phyloP scores from a whole-genome alignment of 64 coral and sea anemone genomes.

The Dendronephthya gigantea region DNA sequence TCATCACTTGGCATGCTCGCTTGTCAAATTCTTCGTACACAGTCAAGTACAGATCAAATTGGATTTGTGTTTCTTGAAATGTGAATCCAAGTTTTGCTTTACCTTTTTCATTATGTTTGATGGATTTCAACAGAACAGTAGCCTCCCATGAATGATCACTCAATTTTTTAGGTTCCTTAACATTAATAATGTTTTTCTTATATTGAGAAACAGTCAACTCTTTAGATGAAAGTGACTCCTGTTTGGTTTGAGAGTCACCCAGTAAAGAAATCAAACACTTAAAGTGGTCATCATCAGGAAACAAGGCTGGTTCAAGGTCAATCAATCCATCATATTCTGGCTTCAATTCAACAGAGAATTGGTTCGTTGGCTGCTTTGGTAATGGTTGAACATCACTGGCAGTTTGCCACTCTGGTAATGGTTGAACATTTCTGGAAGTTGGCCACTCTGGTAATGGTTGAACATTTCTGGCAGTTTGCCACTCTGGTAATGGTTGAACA shows the following conservation, averaged over 20 bases:
- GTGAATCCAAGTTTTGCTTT: not conserved
- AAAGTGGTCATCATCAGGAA: not conserved
- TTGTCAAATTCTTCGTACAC: not conserved
- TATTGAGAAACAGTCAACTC: not conserved
- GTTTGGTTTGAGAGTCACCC: not conserved
- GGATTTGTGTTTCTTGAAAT: not conserved
- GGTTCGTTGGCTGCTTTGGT: no score
- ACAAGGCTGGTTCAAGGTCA: not conserved
- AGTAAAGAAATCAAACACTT: not conserved
- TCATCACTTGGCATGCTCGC: not conserved
- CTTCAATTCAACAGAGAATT: not conserved
- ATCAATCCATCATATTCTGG: not conserved
- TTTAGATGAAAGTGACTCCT: not conserved
- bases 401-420: no score
- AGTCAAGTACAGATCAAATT: not conserved
- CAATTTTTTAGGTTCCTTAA: not conserved
- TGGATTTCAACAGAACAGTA: not conserved
- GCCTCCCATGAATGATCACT: not conserved
- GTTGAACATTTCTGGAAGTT: no score
- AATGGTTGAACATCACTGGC: no score
- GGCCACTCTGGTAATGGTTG: no score
- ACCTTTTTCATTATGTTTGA: not conserved
- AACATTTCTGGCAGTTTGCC: no score
- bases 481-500: no score
- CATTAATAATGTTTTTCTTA: not conserved